Evolutionary conservation across 2,888 invertebrate genomes (phyloP), one percentile per base, ranked within the genome.

Genomic region (Acrobasis repandana): DNA sequence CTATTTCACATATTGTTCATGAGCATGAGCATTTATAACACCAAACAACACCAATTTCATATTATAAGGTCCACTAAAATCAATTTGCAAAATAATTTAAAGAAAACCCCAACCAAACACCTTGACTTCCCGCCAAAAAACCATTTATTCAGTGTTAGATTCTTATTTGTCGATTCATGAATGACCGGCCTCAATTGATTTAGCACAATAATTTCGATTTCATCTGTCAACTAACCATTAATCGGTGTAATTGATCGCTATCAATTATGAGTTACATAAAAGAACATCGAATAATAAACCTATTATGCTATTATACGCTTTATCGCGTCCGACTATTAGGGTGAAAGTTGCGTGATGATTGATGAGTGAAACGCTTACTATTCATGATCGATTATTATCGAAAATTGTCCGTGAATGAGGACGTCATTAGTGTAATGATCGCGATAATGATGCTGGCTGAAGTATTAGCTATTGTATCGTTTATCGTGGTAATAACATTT

Each of bases 311-410:
- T 83, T 85, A 82, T 77, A 77, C 76, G 78, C 75, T 75, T 81
- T 82, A 83, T 80, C 80, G 43, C 72, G 69, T 58, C 70, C 60
- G 64, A 63, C 75, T 75, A 84, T 86, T 86, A 85, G 74, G 70
- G 80, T 77, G 86, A 86, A 87, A 86, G 84, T 80, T 64, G 69
- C 48, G 34, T 58, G 68, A 65, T 77, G 76, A 83, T 79, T 77
- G 79, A 83, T 83, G 65, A 72, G 79, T 76, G 80, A 79, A 82
- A 80, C 76, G 73, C 54, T 67, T 67, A 63, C 68, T 68, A 64
- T 65, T 61, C 63, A 64, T 63, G 62, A 65, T 71, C 60, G 38
- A 58, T 69, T 67, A 67, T 61, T 43, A 63, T 70, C 66, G 65
- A 71, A 71, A 65, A 68, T 61, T 61, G 59, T 58, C 57, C 68